Conservation (phyloP, 2,113 vertebrate species). For the Azemiops feae region DNA sequence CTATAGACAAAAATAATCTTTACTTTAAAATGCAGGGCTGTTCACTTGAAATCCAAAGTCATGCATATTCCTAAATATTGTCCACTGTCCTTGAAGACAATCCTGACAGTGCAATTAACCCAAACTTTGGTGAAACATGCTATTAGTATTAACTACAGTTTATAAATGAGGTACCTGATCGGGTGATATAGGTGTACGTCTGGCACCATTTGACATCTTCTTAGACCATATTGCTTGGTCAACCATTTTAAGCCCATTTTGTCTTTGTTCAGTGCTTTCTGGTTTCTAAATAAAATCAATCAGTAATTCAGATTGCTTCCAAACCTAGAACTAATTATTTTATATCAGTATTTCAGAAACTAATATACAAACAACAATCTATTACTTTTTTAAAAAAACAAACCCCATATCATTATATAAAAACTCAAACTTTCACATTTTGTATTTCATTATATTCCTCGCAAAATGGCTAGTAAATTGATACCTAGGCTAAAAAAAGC, state of each 20-base stretch:
- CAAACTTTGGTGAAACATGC: background rate
- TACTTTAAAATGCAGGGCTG: background rate
- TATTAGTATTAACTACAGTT: background rate
- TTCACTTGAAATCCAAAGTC: background rate
- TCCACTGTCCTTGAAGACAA: background rate
- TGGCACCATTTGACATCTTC: slow-evolving; percentile 96
- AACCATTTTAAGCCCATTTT: slow-evolving; percentile 99
- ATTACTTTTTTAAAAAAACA: background rate
- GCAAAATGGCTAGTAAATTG: background rate
- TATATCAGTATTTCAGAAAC: background rate
- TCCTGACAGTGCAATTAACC: background rate
- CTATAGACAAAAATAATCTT: background rate
- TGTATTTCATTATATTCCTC: background rate
- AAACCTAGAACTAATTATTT: background rate
- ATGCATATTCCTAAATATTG: background rate
- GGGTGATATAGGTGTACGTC: slow-evolving; percentile 90
- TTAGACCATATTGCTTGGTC: slow-evolving; percentile 99
- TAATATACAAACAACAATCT: background rate
- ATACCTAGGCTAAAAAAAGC: background rate
- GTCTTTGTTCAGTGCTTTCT: slow-evolving; percentile 94
- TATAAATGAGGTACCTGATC: slow-evolving; percentile 81
- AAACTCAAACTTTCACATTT: background rate
- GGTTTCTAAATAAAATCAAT: slow-evolving; percentile 75
- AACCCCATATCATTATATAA: background rate
- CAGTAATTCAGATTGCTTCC: slow-evolving; percentile 9